A percentile compares a stretch with the other conserved stretches of the same genome.
Conservation (phyloP, 2,797 vertebrate genomes). For the Melanotaenia boesemani region DNA sequence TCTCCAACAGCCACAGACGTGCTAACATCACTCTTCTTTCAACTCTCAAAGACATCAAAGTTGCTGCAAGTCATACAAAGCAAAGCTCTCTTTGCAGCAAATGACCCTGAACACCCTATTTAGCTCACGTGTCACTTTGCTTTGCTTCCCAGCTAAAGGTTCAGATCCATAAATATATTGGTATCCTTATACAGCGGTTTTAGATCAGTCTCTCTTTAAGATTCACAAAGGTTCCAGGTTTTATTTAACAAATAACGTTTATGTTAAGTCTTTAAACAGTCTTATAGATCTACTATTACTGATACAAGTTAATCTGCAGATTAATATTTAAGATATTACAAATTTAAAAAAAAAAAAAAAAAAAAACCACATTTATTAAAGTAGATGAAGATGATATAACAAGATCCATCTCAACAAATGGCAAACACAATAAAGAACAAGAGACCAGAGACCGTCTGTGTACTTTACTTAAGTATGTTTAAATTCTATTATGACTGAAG, state of each 20-base stretch:
- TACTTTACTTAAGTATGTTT: background rate
- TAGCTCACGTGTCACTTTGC: conserved; percentile 22
- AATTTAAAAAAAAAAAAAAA: too few species aligned
- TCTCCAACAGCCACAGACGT: conserved; percentile 49
- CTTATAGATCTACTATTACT: background rate
- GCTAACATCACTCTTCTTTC: conserved; percentile 44
- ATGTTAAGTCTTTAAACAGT: background rate
- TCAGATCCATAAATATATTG: conserved; percentile 17
- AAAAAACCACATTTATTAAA: too few species aligned
- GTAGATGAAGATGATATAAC: background rate
- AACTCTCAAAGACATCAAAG: conserved; percentile 37
- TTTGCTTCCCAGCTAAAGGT: conserved; percentile 32
- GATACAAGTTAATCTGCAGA: background rate
- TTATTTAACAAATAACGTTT: background rate
- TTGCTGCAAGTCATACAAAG: conserved; percentile 27
- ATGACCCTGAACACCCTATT: conserved; percentile 35
- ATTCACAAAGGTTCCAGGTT: background rate
- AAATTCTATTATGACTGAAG: background rate
- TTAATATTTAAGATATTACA: background rate
- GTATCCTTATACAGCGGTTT: background rate
- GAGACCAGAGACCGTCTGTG: background rate
- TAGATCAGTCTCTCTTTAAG: background rate
- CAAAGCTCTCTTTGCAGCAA: conserved; percentile 25
- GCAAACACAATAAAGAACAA: background rate
- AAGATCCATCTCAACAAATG: background rate